Conservation (phyloP, 2,113 vertebrate species). For the Psilopsiagon aymara region DNA sequence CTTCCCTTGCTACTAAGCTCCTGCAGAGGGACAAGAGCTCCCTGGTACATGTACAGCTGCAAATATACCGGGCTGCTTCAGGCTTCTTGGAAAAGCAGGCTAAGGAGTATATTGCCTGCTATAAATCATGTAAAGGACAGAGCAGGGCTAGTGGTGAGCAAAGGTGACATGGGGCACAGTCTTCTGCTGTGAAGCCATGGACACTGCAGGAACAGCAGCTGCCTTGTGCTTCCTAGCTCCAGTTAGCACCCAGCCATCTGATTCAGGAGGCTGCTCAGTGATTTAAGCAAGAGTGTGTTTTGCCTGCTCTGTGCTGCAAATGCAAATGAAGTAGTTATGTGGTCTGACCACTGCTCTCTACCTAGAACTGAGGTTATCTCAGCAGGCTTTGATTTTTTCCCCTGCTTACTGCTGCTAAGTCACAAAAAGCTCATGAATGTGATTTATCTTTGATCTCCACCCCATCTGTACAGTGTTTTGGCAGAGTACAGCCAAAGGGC, state of each 20-base stretch:
- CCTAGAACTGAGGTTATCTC: background rate
- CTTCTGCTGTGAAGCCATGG: background rate
- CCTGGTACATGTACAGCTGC: background rate
- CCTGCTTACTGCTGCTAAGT: background rate
- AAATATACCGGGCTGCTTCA: background rate
- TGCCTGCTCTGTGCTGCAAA: background rate
- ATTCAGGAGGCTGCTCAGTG: background rate
- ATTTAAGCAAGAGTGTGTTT: background rate
- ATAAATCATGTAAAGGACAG: background rate
- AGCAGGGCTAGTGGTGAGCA: background rate
- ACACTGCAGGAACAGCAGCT: background rate
- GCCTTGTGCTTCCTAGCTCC: background rate
- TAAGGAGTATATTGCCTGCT: background rate
- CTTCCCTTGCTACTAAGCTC: background rate
- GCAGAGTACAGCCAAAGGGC: background rate
- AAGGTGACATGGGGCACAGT: background rate
- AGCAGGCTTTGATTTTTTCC: background rate
- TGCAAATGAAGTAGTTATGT: rapidly evolving
- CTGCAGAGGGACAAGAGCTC: background rate
- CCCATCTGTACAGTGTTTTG: background rate
- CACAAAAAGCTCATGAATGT: background rate
- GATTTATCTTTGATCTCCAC: background rate
- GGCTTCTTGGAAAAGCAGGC: background rate
- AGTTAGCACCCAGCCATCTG: background rate
- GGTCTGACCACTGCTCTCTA: background rate